Evolutionary conservation across 2,797 vertebrate genomes (phyloP).

Genomic region (Synanceia verrucosa): DNA sequence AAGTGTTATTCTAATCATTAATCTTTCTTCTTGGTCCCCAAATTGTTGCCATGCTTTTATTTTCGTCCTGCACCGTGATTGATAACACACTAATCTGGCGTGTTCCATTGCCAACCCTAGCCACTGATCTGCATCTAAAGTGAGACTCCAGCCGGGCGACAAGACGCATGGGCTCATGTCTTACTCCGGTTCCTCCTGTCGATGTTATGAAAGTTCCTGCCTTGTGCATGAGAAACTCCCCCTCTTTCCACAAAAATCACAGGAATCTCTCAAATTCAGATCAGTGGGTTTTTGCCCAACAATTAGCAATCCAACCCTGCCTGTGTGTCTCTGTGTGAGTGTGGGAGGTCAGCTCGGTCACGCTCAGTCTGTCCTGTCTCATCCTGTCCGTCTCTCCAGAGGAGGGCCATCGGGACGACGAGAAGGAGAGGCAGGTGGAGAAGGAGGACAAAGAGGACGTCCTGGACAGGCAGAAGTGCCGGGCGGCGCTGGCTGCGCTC

Average conservation of each 20-base stretch:
- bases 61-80: conserved; percentile 59
- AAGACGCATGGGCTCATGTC: conserved; percentile 63
- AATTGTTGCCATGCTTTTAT: conserved; percentile 66
- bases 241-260: too few relatives aligned
- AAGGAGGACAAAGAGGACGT: conserved; percentile 76
- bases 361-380: conserved; percentile 81
- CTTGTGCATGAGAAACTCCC: conserved; percentile 58
- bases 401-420: conserved; percentile 85
- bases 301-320: conserved; percentile 56
- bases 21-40: conserved; percentile 33
- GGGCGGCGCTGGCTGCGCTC: conserved; percentile 91
- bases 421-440: conserved; percentile 45
- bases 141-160: conserved; percentile 48
- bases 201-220: conserved; percentile 50
- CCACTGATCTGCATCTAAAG: conserved; percentile 75
- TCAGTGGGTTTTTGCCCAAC: conserved; percentile 71
- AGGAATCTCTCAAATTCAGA: too few relatives aligned
- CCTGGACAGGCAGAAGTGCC: conserved; percentile 92
- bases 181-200: conserved; percentile 52
- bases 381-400: conserved; percentile 86
- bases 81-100: conserved; percentile 67
- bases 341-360: conserved; percentile 82
- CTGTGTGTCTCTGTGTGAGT: conserved; percentile 44
- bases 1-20: conserved; percentile 27
- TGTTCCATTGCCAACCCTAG: conserved; percentile 49